Percentiles rank a stretch among this genome's conserved stretches.
Conservation (phyloP, 37 sponge, comb jelly and placozoan species). For the Aphrocallistes beatrix region DNA sequence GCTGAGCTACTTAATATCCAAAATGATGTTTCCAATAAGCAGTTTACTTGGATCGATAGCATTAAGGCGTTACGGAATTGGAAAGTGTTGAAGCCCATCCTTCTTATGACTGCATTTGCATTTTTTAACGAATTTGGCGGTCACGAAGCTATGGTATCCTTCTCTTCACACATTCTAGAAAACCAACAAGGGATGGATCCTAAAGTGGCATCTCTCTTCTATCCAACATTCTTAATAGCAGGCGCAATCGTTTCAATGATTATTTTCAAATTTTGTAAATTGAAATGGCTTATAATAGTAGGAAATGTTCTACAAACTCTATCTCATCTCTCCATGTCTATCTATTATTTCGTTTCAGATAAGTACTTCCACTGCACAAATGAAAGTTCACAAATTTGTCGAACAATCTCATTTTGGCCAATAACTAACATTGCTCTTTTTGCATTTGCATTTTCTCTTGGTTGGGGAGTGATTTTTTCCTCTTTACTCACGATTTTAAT, state of each 20-base stretch:
- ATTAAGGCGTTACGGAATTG: not conserved
- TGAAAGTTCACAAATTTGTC: not conserved
- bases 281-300: not conserved
- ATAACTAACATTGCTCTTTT: not conserved
- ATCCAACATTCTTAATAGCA: not conserved
- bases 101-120: not conserved
- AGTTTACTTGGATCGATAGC: constrained; percentile 1
- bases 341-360: not conserved
- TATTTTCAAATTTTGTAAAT: not conserved
- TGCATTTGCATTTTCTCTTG: not conserved
- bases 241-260: not conserved
- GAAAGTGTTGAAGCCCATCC: constrained; percentile 2
- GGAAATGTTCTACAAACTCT: not conserved
- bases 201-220: constrained; percentile 18
- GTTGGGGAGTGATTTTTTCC: not conserved
- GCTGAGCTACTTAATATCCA: not conserved
- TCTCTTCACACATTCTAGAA: constrained; percentile 10
- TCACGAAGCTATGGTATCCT: constrained; percentile 16
- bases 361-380: not conserved
- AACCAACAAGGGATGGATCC: not conserved
- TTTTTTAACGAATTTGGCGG: not conserved
- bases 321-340: not conserved
- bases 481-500: not conserved
- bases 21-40: not conserved
- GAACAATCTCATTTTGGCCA: not conserved